Base-by-base conservation (phyloP, 1,140 invertebrate genomes). In the Telenomus remus region DNA sequence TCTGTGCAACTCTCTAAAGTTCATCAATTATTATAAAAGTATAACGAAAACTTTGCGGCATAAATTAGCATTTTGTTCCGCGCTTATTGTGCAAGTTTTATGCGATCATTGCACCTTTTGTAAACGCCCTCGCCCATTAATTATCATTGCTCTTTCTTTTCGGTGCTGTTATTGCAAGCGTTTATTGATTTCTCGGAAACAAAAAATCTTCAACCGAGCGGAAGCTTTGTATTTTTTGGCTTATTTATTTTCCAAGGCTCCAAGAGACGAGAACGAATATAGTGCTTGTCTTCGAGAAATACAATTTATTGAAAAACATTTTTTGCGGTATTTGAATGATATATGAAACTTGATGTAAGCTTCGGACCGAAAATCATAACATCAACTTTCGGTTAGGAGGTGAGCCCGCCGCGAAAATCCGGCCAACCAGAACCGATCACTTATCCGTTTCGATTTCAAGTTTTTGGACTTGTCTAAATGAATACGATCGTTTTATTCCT, bases 11-110 rank as follows among this genome's bases (percentile, higher is more conserved):
- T 1, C 44, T 71, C 73, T 19, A 65, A 49, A 59, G 12, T 56
- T 69, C 53, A 69, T 79, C 43, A 57, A 78, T 81, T 70, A 76
- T 57, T 60, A 76, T 73, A 64, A 81, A 80, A 60, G 66, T 44
- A 55, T 70, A 56, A 79, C 63, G 37, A 37, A 60, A 60, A 64
- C 50, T 54, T 60, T 39, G 19, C 37, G 12, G 44, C 11, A 42
- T 35, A 59, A 42, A 44, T 56, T 54, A n/a, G 35, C 19, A 43
- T 35, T 46, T 42, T 49, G 49, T 47, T 49, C 39, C 37, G 47
- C n/a, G 27, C 49, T 63, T 63, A 63, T 63, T 54, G 60, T 39
- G 16, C n/a, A 53, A 63, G 60, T 65, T 69, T 60, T 47, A 39
- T 12, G 44, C 42, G 42, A 65, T 73, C 66, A 44, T 70, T 70